Percentiles rank a stretch among this genome's conserved stretches.
These are phyloP conservation scores for Ptilodon capucinus DNA, from an alignment of 2,888 invertebrate species.

Conservation along the genomic window DNA sequence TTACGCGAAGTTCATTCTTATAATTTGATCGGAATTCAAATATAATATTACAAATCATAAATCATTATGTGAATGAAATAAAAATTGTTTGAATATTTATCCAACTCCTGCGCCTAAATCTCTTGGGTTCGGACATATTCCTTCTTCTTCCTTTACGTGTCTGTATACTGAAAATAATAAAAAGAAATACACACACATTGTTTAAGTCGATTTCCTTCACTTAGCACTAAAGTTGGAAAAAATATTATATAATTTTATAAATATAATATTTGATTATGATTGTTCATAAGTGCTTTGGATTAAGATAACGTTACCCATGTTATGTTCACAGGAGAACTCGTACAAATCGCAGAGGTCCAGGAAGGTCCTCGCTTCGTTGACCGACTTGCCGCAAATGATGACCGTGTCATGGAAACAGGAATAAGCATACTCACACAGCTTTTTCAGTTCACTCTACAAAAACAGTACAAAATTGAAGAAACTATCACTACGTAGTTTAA, in stretches of 20 bases:
- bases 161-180: conserved; percentile 62
- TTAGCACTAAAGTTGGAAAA: too few species aligned
- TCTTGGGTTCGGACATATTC: conserved; percentile 62
- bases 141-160: conserved; percentile 70
- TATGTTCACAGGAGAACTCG: conserved; percentile 70
- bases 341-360: conserved; percentile 72
- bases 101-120: conserved; percentile 48
- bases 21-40: too few species aligned
- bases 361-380: conserved; percentile 69
- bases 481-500: too few species aligned
- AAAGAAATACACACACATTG: neutral
- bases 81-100: conserved; percentile 24
- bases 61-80: neutral
- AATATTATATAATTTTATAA: too few species aligned
- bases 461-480: too few species aligned
- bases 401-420: conserved; percentile 69
- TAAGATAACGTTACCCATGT: conserved; percentile 72
- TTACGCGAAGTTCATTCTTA: too few species aligned
- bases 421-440: conserved; percentile 67
- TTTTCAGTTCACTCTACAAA: conserved; percentile 62
- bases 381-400: conserved; percentile 68
- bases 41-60: neutral
- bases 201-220: too few species aligned
- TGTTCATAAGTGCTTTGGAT: too few species aligned
- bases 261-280: too few species aligned